phyloP scores from a whole-genome alignment of 2,888 invertebrate genomes.

The Timema podura region DNA sequence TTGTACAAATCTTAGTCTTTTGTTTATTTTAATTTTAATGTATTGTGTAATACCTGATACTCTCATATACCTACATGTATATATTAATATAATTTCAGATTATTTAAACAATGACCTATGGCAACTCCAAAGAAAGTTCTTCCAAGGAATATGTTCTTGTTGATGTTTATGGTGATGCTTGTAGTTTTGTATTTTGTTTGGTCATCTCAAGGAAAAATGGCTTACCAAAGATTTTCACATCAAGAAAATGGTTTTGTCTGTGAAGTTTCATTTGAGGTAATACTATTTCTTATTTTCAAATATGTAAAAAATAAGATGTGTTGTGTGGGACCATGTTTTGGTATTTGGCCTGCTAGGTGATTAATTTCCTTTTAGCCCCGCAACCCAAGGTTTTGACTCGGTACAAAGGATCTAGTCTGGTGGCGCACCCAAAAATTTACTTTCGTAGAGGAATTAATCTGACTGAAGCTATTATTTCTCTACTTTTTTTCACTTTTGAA shows the following conservation, averaged over 20 bases:
- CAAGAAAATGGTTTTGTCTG: conserved; percentile 29
- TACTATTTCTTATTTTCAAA: too few species aligned
- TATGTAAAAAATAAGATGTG: too few species aligned
- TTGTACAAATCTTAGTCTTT: too few species aligned
- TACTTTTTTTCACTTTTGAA: too few species aligned
- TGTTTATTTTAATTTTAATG: too few species aligned
- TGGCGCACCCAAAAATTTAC: not conserved
- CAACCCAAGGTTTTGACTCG: not conserved
- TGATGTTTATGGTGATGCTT: conserved; percentile 28
- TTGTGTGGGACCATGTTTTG: too few species aligned
- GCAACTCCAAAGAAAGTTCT: too few species aligned
- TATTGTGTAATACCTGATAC: too few species aligned
- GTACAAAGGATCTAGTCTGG: not conserved
- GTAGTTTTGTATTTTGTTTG: conserved; percentile 30
- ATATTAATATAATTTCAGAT: too few species aligned
- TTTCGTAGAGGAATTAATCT: not conserved
- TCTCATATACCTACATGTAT: too few species aligned
- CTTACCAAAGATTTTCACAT: conserved; percentile 23
- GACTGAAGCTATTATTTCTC: too few species aligned
- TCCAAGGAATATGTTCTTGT: conserved; percentile 30
- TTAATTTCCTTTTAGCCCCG: not conserved
- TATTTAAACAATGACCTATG: too few species aligned
- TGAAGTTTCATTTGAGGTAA: conserved; percentile 28
- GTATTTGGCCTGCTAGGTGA: not conserved
- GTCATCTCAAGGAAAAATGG: conserved; percentile 29